phyloP scores from a whole-genome alignment of 2,888 invertebrate species.

The Aromia moschata region DNA sequence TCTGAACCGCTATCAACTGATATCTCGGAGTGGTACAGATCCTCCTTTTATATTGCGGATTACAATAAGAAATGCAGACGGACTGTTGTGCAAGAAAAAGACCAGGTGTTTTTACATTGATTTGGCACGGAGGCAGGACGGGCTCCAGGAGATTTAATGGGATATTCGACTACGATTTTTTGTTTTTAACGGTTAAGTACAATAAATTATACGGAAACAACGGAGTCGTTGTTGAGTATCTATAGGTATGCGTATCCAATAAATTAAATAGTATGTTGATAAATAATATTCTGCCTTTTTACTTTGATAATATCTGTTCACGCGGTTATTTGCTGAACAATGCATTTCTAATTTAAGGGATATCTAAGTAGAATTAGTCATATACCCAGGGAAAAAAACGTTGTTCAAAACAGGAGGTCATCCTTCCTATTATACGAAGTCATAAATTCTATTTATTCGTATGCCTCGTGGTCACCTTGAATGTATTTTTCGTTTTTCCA shows the following conservation, averaged over 20 bases:
- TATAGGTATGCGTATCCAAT: neutral
- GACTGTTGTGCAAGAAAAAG: constrained; percentile 56
- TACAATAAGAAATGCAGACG: constrained; percentile 47
- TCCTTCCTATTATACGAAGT: no score
- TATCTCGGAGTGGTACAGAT: constrained; percentile 35
- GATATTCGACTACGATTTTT: no score
- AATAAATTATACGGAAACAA: neutral
- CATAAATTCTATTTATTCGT: no score
- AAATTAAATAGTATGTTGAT: neutral
- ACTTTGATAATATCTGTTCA: neutral
- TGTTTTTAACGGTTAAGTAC: no score
- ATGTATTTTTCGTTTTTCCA: no score
- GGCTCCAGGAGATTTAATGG: constrained; percentile 15
- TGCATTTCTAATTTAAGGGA: no score
- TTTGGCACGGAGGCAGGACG: constrained; percentile 49
- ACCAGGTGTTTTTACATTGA: constrained; percentile 61
- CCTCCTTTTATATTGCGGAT: constrained; percentile 37
- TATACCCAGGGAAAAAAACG: no score
- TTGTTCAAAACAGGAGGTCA: no score
- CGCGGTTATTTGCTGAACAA: neutral
- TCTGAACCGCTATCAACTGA: constrained; percentile 23
- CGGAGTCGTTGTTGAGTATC: neutral
- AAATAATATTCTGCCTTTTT: neutral
- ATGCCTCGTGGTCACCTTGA: no score
- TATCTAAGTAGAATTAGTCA: no score